Evolutionary conservation across 1,140 invertebrate genomes (phyloP), one percentile per base, ranked within the genome.

Genomic region (Pinna nobilis): DNA sequence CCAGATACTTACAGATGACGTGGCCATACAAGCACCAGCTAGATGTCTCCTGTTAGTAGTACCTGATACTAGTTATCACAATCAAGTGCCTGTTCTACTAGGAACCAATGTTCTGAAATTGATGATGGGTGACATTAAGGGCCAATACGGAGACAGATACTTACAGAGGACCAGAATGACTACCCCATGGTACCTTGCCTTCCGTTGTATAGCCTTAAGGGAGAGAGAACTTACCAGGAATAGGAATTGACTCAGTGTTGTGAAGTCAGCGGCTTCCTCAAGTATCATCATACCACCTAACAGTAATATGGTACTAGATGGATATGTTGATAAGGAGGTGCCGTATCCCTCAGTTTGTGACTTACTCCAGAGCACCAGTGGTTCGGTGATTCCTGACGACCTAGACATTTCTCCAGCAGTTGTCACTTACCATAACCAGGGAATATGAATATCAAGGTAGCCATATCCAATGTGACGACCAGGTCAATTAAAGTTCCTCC

Each of bases 131-230:
- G 20, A 32, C 5, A 30, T 32, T 41, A 47, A 73, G 28, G 18
- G 39, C 11, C 13, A 13, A 11, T 37, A 49, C 47, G 67, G 67
- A 4, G n/a, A 41, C 3, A 15, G 51, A 49, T 74, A 47, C 57
- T 25, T 74, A n/a, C 66, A 74, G 28, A 28, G 37, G 9, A n/a
- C 65, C 18, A 28, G 41, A 15, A 11, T 74, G 13, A 47, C 41
- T 20, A 74, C 66, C 39, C 57, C 55, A 20, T 74, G 65, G 72
- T 74, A 69, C 49, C 28, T 68, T 7, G 30, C 66, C 6, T 74
- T 74, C 33, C n/a, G 72, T 15, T 50, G 57, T 33, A 63, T 74
- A 9, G 11, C 39, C 1, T 20, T 74, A 3, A 47, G 59, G n/a
- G 72, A 74, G 32, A 74, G 44, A 57, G 57, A 63, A 55, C 33